Evolutionary conservation across 2,113 vertebrate genomes (phyloP).

Genomic region (Chaetorhynchus papuensis): DNA sequence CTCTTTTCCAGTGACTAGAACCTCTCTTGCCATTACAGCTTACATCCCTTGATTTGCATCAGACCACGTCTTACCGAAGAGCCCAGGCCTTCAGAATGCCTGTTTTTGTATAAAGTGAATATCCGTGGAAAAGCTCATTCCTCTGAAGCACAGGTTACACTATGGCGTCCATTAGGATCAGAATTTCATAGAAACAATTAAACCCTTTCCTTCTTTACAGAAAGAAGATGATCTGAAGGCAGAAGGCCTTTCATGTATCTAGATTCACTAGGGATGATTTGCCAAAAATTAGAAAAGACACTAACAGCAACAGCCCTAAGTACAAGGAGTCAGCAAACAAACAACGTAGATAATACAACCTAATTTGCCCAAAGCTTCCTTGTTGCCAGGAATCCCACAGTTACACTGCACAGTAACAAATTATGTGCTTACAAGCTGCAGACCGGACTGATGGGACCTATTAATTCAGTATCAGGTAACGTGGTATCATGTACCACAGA

Average conservation of each 20-base stretch:
- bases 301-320: neutral
- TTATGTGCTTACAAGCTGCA: neutral
- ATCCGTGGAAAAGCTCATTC: neutral
- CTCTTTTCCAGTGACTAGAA: neutral
- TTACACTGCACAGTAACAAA: neutral
- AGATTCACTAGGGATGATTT: neutral
- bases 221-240: neutral
- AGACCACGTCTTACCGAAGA: fast-evolving
- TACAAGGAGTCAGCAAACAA: neutral
- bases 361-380: neutral
- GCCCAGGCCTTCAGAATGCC: neutral
- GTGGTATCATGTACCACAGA: neutral
- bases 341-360: fast-evolving
- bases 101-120: neutral
- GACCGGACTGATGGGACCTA: neutral
- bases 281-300: neutral
- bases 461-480: neutral
- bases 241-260: neutral
- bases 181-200: neutral
- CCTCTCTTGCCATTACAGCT: neutral
- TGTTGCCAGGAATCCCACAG: neutral
- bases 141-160: neutral
- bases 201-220: neutral
- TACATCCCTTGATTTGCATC: neutral
- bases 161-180: neutral